phyloP scores from a whole-genome alignment of 2,797 vertebrate species.

The Dermochelys coriacea region DNA sequence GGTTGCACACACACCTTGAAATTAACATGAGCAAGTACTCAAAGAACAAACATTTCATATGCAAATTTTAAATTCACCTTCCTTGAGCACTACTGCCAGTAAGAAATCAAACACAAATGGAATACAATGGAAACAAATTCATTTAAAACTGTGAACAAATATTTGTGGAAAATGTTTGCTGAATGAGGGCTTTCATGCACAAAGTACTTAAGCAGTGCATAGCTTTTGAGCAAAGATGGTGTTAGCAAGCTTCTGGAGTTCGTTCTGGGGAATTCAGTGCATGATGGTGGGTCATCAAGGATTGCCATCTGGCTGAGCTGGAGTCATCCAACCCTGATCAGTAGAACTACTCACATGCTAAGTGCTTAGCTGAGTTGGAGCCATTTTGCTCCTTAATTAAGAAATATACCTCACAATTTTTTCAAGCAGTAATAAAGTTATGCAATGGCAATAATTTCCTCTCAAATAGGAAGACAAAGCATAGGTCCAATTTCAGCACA shows the following conservation, averaged over 20 bases:
- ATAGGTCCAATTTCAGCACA: background rate
- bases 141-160: conserved; percentile 45
- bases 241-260: background rate
- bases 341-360: background rate
- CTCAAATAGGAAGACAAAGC: background rate
- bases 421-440: conserved; percentile 26
- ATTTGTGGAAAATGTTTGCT: background rate
- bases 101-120: conserved; percentile 42
- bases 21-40: too few species aligned
- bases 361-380: background rate
- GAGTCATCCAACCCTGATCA: background rate
- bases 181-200: background rate
- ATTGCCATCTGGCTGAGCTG: background rate
- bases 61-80: background rate
- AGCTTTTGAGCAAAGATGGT: background rate
- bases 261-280: background rate
- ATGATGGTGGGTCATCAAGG: accelerated
- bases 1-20: too few species aligned
- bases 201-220: conserved; percentile 23
- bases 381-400: background rate
- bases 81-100: conserved; percentile 29
- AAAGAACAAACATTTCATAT: too few species aligned
- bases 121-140: conserved; percentile 44
- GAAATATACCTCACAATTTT: background rate
- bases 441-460: conserved; percentile 1